These are phyloP conservation scores for Dryocosmus kuriphilus DNA, from an alignment of 2,888 invertebrate genomes.

Conservation along the genomic window DNA sequence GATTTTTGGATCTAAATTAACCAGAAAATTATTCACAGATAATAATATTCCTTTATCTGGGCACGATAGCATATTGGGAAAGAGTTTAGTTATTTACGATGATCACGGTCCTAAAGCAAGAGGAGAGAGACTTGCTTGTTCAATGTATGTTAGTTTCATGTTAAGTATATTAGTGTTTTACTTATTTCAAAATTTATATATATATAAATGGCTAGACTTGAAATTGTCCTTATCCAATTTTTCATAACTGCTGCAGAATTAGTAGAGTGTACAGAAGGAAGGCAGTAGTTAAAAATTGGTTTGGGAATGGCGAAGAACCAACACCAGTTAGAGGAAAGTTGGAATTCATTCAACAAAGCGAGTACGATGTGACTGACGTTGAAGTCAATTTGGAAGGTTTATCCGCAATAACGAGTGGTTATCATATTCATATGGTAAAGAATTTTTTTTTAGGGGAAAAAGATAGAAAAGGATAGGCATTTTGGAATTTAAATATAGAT, in stretches of 20 bases:
- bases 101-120: conserved; percentile 92
- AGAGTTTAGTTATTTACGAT: conserved; percentile 91
- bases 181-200: neutral
- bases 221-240: conserved; percentile 1
- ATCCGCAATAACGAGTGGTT: conserved; percentile 82
- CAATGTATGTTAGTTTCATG: conserved; percentile 81
- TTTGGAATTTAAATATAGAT: too few species aligned
- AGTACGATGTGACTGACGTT: conserved; percentile 89
- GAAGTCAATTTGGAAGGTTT: conserved; percentile 88
- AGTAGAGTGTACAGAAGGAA: conserved; percentile 87
- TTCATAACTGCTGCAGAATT: conserved; percentile 80
- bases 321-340: conserved; percentile 85
- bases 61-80: conserved; percentile 85
- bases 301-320: conserved; percentile 85
- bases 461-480: too few species aligned
- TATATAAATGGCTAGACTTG: neutral
- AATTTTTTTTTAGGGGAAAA: neutral
- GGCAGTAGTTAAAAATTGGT: conserved; percentile 93
- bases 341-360: conserved; percentile 91
- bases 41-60: conserved; percentile 87
- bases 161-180: too few species aligned
- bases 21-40: conserved; percentile 90
- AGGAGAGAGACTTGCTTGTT: conserved; percentile 93
- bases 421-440: conserved; percentile 87
- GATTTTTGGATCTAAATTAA: conserved; percentile 81